Percentiles rank a stretch among this genome's conserved stretches.
These are phyloP conservation scores for Capromys pilorides DNA, from an alignment of 2,797 vertebrate species.

Conservation along the genomic window DNA sequence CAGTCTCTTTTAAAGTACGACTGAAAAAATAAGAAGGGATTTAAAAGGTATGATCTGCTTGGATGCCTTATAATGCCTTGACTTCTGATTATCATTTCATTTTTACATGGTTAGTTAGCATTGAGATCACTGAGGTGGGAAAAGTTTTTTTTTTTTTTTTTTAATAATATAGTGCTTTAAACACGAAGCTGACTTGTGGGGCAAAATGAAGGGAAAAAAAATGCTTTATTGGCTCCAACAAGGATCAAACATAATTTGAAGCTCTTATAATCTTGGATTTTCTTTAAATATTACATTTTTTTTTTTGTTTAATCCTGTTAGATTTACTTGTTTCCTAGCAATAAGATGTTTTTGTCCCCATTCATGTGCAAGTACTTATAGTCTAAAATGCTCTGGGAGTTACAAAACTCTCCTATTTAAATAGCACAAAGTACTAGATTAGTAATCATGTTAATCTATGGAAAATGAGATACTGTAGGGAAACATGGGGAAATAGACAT, in stretches of 20 bases:
- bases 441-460: slow-evolving; percentile 67
- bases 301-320: slow-evolving; percentile 87
- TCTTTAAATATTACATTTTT: slow-evolving; percentile 83
- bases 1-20: slow-evolving; percentile 11
- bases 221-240: slow-evolving; percentile 56
- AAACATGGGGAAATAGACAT: slow-evolving; percentile 61
- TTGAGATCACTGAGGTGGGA: slow-evolving; percentile 1
- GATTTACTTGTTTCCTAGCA: slow-evolving; percentile 85
- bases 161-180: slow-evolving; percentile 28
- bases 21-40: slow-evolving; percentile 64
- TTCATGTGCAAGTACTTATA: slow-evolving; percentile 63
- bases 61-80: neutral
- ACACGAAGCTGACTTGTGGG: neutral
- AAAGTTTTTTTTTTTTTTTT: slow-evolving; percentile 30
- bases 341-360: slow-evolving; percentile 72
- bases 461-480: slow-evolving; percentile 66
- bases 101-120: slow-evolving; percentile 40
- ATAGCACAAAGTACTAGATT: slow-evolving; percentile 75
- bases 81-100: slow-evolving; percentile 40
- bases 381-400: slow-evolving; percentile 70
- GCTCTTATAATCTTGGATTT: slow-evolving; percentile 83
- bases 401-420: slow-evolving; percentile 80
- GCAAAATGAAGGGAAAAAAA: slow-evolving; percentile 61
- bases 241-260: slow-evolving; percentile 80
- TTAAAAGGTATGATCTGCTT: slow-evolving; percentile 70